Evolutionary conservation across 1,140 invertebrate species (phyloP).

Genomic region (Alviniconcha marisindica): DNA sequence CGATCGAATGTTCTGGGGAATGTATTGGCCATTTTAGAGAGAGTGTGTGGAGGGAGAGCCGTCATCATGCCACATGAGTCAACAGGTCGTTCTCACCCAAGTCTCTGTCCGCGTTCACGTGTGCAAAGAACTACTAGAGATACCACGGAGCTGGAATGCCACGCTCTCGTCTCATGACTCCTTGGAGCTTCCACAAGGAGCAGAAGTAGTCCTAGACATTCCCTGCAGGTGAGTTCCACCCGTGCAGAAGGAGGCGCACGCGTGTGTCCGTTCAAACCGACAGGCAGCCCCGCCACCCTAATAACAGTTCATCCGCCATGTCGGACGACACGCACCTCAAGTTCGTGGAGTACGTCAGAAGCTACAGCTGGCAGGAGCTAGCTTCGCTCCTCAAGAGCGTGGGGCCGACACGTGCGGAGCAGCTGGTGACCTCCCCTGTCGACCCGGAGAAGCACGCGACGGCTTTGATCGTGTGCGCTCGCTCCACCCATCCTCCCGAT

Average conservation of each 20-base stretch:
- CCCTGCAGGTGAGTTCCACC: too few species aligned
- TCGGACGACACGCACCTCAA: not conserved
- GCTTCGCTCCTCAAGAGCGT: not conserved
- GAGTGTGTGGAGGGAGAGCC: too few species aligned
- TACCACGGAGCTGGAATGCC: too few species aligned
- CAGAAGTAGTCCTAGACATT: not conserved
- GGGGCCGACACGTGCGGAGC: not conserved
- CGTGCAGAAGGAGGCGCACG: too few species aligned
- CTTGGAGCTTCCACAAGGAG: not conserved
- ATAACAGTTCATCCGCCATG: not conserved
- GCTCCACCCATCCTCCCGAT: not conserved
- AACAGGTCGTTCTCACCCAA: too few species aligned
- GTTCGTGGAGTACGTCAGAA: not conserved
- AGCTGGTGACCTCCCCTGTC: not conserved
- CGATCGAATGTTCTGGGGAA: too few species aligned
- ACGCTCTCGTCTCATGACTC: too few species aligned
- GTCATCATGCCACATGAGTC: too few species aligned
- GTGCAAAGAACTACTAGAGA: too few species aligned
- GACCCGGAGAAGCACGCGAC: not conserved
- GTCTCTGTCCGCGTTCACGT: too few species aligned
- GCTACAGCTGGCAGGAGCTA: not conserved
- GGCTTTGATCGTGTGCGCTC: conserved; percentile 8
- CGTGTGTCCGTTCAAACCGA: too few species aligned
- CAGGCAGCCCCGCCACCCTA: not conserved
- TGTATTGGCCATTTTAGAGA: too few species aligned